These are phyloP conservation scores for Edolisoma coerulescens DNA, from an alignment of 2,113 vertebrate species.

Conservation along the genomic window DNA sequence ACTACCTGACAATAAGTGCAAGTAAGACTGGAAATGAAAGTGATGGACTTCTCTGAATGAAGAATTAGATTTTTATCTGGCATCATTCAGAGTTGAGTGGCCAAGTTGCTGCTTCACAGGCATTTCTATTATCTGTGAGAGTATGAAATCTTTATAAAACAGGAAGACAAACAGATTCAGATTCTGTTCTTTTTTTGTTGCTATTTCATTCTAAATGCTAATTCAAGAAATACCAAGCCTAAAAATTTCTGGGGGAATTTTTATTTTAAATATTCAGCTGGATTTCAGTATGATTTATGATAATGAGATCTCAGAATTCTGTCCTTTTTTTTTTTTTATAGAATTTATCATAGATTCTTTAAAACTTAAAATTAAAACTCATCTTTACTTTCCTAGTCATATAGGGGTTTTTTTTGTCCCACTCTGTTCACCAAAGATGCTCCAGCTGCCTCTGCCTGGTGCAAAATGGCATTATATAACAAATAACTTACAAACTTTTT, in stretches of 20 bases:
- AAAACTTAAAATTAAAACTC: background rate
- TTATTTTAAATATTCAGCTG: background rate
- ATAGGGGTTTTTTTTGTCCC: accelerated
- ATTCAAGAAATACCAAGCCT: background rate
- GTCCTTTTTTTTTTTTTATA: background rate
- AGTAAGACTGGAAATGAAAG: background rate
- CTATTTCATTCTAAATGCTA: background rate
- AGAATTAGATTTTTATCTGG: background rate
- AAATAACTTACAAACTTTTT: background rate
- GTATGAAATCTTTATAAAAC: background rate
- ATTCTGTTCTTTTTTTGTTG: background rate
- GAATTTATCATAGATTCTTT: background rate
- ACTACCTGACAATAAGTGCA: background rate
- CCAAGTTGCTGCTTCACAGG: background rate
- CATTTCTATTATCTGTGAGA: background rate
- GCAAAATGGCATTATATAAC: background rate
- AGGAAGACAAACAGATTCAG: background rate
- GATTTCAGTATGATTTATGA: background rate
- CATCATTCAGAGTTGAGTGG: background rate
- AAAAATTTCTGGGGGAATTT: background rate
- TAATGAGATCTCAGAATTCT: background rate
- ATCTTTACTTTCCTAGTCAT: background rate
- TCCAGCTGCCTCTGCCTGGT: background rate
- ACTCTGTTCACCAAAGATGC: background rate
- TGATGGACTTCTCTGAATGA: background rate